phyloP scores from a whole-genome alignment of 1,140 invertebrate genomes.

The Cyclina sinensis region DNA sequence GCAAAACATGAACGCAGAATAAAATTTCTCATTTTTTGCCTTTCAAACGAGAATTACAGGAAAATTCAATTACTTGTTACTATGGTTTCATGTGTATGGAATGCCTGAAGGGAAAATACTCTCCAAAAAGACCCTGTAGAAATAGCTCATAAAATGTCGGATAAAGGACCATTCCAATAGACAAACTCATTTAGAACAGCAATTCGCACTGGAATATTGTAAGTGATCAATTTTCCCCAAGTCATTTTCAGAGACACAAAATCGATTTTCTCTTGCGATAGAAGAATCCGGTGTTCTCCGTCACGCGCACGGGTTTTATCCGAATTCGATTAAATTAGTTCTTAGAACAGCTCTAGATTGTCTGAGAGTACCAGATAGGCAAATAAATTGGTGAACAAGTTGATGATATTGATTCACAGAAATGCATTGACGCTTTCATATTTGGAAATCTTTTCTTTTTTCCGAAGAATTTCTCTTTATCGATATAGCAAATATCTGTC shows the following conservation, averaged over 20 bases:
- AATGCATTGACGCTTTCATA: neutral
- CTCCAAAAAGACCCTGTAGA: neutral
- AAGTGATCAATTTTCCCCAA: constrained; percentile 37
- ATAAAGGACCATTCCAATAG: constrained; percentile 34
- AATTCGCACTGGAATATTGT: neutral
- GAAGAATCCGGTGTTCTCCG: neutral
- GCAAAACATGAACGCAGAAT: neutral
- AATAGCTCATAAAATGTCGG: neutral
- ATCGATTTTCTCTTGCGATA: constrained; percentile 14
- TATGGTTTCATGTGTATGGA: neutral
- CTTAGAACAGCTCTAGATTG: neutral
- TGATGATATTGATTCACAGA: constrained; percentile 2
- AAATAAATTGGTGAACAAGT: constrained; percentile 24
- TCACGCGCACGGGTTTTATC: neutral
- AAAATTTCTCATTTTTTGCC: constrained; percentile 11
- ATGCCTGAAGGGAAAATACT: neutral
- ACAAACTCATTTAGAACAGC: neutral
- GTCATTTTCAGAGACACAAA: constrained; percentile 14
- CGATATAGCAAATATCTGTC: too few relatives aligned
- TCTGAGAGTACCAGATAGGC: neutral
- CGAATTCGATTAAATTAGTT: constrained; percentile 24
- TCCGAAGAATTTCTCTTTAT: too few relatives aligned
- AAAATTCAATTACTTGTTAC: constrained; percentile 34
- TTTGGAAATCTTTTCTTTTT: neutral
- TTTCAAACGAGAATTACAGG: neutral